Evolutionary conservation across 2,888 invertebrate genomes (phyloP).

Genomic region (Mesorhabditis belari): DNA sequence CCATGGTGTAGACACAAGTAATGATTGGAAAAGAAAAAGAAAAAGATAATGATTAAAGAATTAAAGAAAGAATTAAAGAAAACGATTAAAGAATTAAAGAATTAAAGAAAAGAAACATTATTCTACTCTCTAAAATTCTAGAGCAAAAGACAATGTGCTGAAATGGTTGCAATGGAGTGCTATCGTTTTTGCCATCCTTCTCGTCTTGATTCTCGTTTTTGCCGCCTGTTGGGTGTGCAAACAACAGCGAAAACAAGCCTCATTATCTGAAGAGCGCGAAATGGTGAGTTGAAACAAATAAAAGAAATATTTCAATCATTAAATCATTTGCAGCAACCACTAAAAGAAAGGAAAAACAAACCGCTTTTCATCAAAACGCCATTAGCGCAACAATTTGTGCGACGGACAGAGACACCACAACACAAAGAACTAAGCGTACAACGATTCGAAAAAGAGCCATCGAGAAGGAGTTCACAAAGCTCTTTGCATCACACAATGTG

Average conservation of each 20-base stretch:
- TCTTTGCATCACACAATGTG: neutral
- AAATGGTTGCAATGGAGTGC: conserved; percentile 15
- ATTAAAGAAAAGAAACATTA: no score
- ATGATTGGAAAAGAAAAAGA: neutral
- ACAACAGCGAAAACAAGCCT: neutral
- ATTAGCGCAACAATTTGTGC: neutral
- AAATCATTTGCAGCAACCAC: no score
- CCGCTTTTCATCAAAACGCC: no score
- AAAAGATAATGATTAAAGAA: neutral
- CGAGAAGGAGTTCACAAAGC: neutral
- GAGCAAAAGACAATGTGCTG: conserved; percentile 14
- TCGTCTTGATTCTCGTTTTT: conserved; percentile 11
- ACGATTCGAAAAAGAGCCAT: neutral
- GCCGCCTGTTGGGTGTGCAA: conserved; percentile 9
- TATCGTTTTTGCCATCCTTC: conserved; percentile 8
- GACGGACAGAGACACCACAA: neutral
- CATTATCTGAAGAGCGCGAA: neutral
- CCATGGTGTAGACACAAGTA: conserved; percentile 21
- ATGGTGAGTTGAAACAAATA: neutral
- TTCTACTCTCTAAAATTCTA: neutral
- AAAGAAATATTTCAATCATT: neutral
- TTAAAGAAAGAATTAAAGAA: no score
- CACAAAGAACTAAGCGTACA: no score
- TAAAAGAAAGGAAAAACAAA: no score
- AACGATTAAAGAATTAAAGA: neutral